phyloP scores from a whole-genome alignment of 2,888 invertebrate genomes.

The Scaptomyza flava region DNA sequence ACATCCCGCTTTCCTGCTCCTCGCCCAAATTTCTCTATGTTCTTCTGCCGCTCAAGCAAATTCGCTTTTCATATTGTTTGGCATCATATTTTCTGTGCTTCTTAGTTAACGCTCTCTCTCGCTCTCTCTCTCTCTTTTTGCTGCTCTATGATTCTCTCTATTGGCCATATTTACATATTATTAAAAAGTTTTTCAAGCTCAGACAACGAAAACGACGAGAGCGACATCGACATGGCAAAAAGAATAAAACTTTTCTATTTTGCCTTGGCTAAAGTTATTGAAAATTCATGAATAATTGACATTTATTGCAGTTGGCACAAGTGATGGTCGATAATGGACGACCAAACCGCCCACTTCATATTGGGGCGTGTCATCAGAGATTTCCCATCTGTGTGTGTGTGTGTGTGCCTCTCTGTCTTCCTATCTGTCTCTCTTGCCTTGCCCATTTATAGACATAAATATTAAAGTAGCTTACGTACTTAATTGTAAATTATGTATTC shows the following conservation, averaged over 20 bases:
- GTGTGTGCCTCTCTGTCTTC: constrained; percentile 16
- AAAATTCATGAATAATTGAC: constrained; percentile 78
- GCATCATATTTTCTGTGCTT: constrained; percentile 71
- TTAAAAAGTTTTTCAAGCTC: constrained; percentile 72
- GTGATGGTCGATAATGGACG: constrained; percentile 72
- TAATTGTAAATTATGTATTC: constrained; percentile 78
- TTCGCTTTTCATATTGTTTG: constrained; percentile 71
- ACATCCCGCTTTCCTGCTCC: background rate
- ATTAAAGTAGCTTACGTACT: constrained; percentile 77
- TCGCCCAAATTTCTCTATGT: constrained; percentile 27
- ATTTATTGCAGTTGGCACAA: constrained; percentile 79
- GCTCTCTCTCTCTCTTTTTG: background rate
- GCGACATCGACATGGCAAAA: constrained; percentile 19
- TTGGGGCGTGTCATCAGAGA: constrained; percentile 16
- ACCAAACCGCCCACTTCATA: constrained; percentile 21
- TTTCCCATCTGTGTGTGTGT: background rate
- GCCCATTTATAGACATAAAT: constrained; percentile 69
- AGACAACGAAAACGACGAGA: constrained; percentile 41
- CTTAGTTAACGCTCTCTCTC: constrained; percentile 62
- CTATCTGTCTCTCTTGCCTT: constrained; percentile 11
- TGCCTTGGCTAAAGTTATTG: constrained; percentile 69
- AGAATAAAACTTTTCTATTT: constrained; percentile 69
- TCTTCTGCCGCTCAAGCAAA: constrained; percentile 59
- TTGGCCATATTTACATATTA: constrained; percentile 74
- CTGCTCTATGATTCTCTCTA: constrained; percentile 22